Evolutionary conservation across 2,113 vertebrate genomes (phyloP).

Genomic region (Alethe castanea): DNA sequence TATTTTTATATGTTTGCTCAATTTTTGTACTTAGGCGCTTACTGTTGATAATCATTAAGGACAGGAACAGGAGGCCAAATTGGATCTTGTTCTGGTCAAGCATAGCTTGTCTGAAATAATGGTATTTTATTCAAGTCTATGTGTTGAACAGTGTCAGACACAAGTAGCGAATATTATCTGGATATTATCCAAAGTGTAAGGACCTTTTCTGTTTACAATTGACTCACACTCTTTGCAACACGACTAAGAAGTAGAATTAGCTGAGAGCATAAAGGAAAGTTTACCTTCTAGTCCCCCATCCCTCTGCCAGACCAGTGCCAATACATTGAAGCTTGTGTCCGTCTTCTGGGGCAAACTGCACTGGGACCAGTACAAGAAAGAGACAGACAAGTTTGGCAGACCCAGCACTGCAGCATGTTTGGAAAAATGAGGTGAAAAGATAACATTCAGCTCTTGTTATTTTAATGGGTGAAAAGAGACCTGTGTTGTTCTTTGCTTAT

Average conservation of each 20-base stretch:
- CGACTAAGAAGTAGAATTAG: neutral
- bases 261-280: neutral
- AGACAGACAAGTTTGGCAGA: neutral
- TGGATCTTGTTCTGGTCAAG: neutral
- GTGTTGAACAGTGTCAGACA: fast-evolving
- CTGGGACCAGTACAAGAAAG: neutral
- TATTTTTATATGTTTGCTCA: neutral
- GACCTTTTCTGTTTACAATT: neutral
- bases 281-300: neutral
- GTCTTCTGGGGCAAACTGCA: neutral
- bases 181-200: neutral
- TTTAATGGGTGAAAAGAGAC: neutral
- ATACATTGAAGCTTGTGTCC: neutral
- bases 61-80: neutral
- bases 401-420: fast-evolving
- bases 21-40: neutral
- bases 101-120: neutral
- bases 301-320: neutral
- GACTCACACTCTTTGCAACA: neutral
- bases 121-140: neutral
- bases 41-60: neutral
- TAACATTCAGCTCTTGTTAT: neutral
- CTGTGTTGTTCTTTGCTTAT: neutral
- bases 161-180: neutral
- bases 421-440: neutral